These are phyloP conservation scores for Sminthurinus signatus DNA, from an alignment of 1,140 invertebrate species.

Conservation along the genomic window DNA sequence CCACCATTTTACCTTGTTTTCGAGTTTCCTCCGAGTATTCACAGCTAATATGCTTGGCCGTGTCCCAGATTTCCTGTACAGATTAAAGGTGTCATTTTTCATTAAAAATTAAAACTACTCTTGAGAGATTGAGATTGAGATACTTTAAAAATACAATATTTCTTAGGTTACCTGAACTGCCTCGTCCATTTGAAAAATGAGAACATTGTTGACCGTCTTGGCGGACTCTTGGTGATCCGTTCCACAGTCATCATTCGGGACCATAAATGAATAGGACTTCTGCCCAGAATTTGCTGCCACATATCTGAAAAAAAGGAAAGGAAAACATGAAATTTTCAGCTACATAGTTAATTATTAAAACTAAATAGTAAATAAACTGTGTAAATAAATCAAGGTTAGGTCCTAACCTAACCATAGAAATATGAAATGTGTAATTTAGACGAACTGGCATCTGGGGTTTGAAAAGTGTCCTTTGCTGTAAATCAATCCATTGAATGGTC, in stretches of 20 bases:
- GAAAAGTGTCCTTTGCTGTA: slow-evolving; percentile 64
- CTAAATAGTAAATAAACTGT: background rate
- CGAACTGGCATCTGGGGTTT: slow-evolving; percentile 60
- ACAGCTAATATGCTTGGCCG: slow-evolving; percentile 57
- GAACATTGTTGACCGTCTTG: slow-evolving; percentile 56
- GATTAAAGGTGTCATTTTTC: too few relatives aligned
- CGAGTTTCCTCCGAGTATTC: slow-evolving; percentile 43
- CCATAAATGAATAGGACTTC: slow-evolving; percentile 52
- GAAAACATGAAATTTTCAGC: slow-evolving; percentile 18
- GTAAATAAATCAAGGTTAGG: background rate
- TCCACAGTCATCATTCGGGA: slow-evolving; percentile 59
- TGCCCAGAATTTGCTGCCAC: slow-evolving; percentile 54
- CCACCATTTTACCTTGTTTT: slow-evolving; percentile 56
- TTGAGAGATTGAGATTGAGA: too few relatives aligned
- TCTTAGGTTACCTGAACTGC: slow-evolving; percentile 54
- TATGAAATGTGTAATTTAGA: too few relatives aligned
- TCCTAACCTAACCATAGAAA: background rate
- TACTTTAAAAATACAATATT: too few relatives aligned
- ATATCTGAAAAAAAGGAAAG: too few relatives aligned
- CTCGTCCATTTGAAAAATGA: slow-evolving; percentile 60
- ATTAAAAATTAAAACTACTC: too few relatives aligned
- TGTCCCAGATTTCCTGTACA: slow-evolving; percentile 53
- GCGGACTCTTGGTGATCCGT: slow-evolving; percentile 51
- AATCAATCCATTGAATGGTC: slow-evolving; percentile 61
- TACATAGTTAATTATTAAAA: background rate